Evolutionary conservation across 2,888 invertebrate species (phyloP).

Genomic region (Lasioglossum lativentre): DNA sequence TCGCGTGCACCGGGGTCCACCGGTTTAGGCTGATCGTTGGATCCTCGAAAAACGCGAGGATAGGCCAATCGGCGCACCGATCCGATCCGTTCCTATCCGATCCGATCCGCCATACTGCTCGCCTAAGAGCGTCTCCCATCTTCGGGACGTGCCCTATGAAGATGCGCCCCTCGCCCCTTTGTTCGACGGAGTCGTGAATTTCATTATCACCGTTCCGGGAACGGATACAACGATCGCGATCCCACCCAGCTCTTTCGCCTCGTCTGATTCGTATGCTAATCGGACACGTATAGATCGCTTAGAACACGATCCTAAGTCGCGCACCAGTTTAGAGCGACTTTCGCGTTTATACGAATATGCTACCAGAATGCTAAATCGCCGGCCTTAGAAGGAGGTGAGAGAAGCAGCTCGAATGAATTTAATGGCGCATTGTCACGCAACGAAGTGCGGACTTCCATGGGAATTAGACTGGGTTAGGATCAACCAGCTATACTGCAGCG

Average conservation of each 20-base stretch:
- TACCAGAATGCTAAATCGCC: background rate
- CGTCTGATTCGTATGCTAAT: conserved; percentile 44
- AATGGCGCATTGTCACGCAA: background rate
- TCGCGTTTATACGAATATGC: background rate
- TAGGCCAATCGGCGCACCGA: conserved; percentile 20
- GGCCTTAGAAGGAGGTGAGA: conserved; percentile 2
- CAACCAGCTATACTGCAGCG: background rate
- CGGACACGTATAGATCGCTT: background rate
- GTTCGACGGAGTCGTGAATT: conserved; percentile 61
- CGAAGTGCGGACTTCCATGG: background rate
- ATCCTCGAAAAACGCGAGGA: conserved; percentile 19
- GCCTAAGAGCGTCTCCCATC: background rate
- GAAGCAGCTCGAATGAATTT: conserved; percentile 34
- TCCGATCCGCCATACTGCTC: background rate
- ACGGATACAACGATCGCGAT: conserved; percentile 1
- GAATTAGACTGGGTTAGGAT: background rate
- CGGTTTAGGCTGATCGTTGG: conserved; percentile 54
- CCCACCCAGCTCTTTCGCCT: background rate
- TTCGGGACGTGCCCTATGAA: conserved; percentile 2
- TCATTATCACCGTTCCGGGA: conserved; percentile 51
- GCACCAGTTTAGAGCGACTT: conserved; percentile 22
- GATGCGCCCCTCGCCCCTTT: conserved; percentile 33
- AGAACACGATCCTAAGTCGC: background rate
- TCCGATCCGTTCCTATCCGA: conserved; percentile 21
- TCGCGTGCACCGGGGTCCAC: conserved; percentile 35